Conservation (phyloP, 2,113 vertebrate species). For the Galbula dea region DNA sequence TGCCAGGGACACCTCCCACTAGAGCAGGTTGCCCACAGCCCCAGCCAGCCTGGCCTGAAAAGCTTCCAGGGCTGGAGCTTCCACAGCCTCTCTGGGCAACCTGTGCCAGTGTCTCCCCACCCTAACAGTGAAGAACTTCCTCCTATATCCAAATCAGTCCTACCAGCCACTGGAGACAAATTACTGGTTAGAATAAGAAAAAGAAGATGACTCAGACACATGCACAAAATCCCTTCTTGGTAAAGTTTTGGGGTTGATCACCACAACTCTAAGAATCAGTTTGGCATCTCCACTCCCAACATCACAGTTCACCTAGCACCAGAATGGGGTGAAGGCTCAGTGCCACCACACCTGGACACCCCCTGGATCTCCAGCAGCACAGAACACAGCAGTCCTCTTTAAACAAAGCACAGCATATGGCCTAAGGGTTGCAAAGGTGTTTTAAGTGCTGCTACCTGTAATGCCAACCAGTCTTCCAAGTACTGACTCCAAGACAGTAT, state of each 20-base stretch:
- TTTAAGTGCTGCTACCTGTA: background rate
- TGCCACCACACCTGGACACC: rapidly evolving
- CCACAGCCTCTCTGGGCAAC: too few species aligned
- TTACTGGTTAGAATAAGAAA: too few species aligned
- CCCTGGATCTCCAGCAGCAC: background rate
- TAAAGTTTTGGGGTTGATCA: background rate
- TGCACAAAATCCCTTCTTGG: background rate
- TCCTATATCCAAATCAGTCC: too few species aligned
- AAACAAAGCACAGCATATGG: background rate
- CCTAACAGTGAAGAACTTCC: too few species aligned
- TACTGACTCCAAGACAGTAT: background rate
- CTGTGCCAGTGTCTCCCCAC: too few species aligned
- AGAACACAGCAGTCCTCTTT: background rate
- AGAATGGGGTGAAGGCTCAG: background rate
- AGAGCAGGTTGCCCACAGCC: too few species aligned
- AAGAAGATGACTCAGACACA: rapidly evolving
- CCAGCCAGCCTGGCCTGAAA: too few species aligned
- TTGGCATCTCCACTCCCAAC: background rate
- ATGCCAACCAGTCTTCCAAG: background rate
- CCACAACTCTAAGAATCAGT: background rate
- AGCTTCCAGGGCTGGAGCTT: too few species aligned
- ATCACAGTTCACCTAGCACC: background rate
- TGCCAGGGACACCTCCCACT: too few species aligned
- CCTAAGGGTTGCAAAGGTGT: background rate
- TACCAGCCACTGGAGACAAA: too few species aligned